Conservation (phyloP, 2,888 invertebrate genomes). For the Ennomos fuscantarius region DNA sequence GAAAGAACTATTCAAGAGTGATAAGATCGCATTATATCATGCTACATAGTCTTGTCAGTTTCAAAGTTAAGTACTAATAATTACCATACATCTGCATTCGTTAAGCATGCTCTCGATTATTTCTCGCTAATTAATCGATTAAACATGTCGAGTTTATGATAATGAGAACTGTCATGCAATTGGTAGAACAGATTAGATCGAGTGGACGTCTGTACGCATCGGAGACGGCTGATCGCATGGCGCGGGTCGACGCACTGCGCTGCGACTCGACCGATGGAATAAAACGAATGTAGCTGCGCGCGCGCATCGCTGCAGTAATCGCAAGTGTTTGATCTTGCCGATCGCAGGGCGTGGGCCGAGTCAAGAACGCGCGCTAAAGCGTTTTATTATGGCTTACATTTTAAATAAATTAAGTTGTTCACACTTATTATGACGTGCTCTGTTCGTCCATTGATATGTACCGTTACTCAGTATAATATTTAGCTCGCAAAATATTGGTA, state of each 20-base stretch:
- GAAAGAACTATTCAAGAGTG: no score
- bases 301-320: slow-evolving; percentile 69
- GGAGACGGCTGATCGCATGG: slow-evolving; percentile 20
- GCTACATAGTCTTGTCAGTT: no score
- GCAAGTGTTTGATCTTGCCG: slow-evolving; percentile 72
- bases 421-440: no score
- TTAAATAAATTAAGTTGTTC: no score
- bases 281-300: slow-evolving; percentile 52
- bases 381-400: no score
- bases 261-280: slow-evolving; percentile 22
- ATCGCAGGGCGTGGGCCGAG: slow-evolving; percentile 20
- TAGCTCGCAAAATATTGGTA: no score
- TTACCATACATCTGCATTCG: slow-evolving; percentile 3
- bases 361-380: not conserved
- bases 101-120: slow-evolving; percentile 17
- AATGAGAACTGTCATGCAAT: slow-evolving; percentile 19
- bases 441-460: no score
- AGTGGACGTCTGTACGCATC: slow-evolving; percentile 8
- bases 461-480: no score
- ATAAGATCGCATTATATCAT: no score
- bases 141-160: slow-evolving; percentile 15
- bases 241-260: slow-evolving; percentile 25
- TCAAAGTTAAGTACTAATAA: not conserved
- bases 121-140: slow-evolving; percentile 26
- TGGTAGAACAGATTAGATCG: slow-evolving; percentile 13